A percentile compares a stretch with the other conserved stretches of the same genome.
Evolutionary conservation across 2,113 vertebrate genomes (phyloP).

Genomic region (Phainopepla nitens): DNA sequence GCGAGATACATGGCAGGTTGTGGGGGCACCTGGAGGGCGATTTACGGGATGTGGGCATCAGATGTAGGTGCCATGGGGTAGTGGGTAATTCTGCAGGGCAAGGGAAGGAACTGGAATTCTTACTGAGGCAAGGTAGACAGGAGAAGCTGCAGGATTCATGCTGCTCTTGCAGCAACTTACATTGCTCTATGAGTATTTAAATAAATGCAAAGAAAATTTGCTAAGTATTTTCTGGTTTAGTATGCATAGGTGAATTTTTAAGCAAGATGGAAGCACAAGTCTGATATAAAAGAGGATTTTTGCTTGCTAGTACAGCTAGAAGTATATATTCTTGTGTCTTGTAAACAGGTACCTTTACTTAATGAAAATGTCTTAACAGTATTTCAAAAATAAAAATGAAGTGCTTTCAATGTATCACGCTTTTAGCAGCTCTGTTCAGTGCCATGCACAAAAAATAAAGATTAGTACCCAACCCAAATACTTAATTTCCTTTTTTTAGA

Average conservation of each 20-base stretch:
- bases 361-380: background rate
- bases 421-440: background rate
- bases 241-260: background rate
- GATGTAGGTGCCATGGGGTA: background rate
- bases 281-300: background rate
- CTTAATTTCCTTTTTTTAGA: background rate
- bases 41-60: background rate
- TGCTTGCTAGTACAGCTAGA: background rate
- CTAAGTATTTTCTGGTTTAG: background rate
- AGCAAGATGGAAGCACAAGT: background rate
- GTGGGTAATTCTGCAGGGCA: background rate
- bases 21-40: accelerated
- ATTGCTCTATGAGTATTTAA: background rate
- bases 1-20: background rate
- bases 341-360: background rate
- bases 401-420: background rate
- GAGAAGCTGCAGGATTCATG: background rate
- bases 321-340: background rate
- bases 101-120: background rate
- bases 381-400: background rate
- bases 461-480: background rate
- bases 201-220: background rate
- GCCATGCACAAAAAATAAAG: background rate
- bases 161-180: background rate
- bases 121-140: background rate